phyloP scores from a whole-genome alignment of 2,113 vertebrate genomes.

The Mesembrinibis cayennensis region DNA sequence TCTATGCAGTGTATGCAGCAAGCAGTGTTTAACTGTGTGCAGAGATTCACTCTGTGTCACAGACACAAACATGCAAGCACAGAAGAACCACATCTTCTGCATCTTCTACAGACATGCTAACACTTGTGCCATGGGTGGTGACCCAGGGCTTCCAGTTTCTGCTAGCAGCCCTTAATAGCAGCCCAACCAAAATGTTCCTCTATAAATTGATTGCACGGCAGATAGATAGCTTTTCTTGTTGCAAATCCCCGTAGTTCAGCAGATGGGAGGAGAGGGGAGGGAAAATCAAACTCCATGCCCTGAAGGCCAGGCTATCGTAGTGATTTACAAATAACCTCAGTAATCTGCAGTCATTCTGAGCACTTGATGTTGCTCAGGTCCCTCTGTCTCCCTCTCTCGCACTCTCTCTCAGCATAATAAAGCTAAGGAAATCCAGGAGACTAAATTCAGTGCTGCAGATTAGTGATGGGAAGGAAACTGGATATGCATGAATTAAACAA shows the following conservation, averaged over 20 bases:
- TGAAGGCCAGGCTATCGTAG: background rate
- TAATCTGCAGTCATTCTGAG: background rate
- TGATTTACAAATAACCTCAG: background rate
- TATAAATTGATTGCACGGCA: background rate
- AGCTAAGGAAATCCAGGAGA: background rate
- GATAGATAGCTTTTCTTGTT: background rate
- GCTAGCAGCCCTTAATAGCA: background rate
- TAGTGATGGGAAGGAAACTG: slow-evolving; percentile 46
- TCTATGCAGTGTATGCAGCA: background rate
- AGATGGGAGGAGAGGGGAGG: background rate
- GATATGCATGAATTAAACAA: slow-evolving; percentile 60
- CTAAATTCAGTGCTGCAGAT: slow-evolving; percentile 45
- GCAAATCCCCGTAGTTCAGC: background rate
- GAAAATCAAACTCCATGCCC: slow-evolving; percentile 1
- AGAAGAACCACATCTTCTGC: background rate
- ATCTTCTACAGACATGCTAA: background rate
- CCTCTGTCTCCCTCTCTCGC: background rate
- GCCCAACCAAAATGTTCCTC: background rate
- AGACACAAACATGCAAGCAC: background rate
- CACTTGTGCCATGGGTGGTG: background rate
- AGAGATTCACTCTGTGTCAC: background rate
- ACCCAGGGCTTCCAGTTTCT: background rate
- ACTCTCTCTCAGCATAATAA: background rate
- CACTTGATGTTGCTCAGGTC: background rate
- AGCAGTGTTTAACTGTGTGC: background rate